These are phyloP conservation scores for Nycteola revayana DNA, from an alignment of 2,888 invertebrate species.

Conservation along the genomic window DNA sequence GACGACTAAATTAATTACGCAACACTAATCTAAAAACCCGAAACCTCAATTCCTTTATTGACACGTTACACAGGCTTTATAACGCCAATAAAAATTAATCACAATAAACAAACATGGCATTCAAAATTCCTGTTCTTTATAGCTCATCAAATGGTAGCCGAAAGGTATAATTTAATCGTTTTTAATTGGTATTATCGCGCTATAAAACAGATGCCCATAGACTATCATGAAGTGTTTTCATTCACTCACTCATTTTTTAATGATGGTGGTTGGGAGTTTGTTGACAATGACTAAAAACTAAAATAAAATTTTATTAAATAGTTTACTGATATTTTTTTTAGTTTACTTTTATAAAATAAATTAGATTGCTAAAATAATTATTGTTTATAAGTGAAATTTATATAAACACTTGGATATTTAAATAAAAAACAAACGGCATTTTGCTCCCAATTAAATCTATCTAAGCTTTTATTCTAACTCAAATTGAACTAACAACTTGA, in stretches of 20 bases:
- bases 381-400: too few relatives aligned
- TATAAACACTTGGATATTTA: too few relatives aligned
- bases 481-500: slow-evolving; percentile 1
- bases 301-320: too few relatives aligned
- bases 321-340: too few relatives aligned
- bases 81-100: slow-evolving; percentile 63
- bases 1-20: slow-evolving; percentile 25
- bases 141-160: slow-evolving; percentile 74
- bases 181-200: slow-evolving; percentile 78
- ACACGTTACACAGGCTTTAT: slow-evolving; percentile 51
- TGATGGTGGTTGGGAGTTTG: slow-evolving; percentile 19
- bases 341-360: too few relatives aligned
- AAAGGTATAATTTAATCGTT: slow-evolving; percentile 72
- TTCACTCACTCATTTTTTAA: slow-evolving; percentile 55
- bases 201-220: slow-evolving; percentile 73
- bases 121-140: slow-evolving; percentile 57
- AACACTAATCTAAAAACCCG: slow-evolving; percentile 29
- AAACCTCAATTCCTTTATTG: slow-evolving; percentile 42
- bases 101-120: slow-evolving; percentile 75
- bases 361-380: too few relatives aligned
- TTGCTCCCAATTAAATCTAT: too few relatives aligned
- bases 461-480: too few relatives aligned
- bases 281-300: slow-evolving; percentile 13
- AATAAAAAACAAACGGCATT: too few relatives aligned
- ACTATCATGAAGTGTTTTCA: slow-evolving; percentile 69